These are phyloP conservation scores for Protobothrops mucrosquamatus DNA, from an alignment of 2,113 vertebrate genomes.

Conservation along the genomic window DNA sequence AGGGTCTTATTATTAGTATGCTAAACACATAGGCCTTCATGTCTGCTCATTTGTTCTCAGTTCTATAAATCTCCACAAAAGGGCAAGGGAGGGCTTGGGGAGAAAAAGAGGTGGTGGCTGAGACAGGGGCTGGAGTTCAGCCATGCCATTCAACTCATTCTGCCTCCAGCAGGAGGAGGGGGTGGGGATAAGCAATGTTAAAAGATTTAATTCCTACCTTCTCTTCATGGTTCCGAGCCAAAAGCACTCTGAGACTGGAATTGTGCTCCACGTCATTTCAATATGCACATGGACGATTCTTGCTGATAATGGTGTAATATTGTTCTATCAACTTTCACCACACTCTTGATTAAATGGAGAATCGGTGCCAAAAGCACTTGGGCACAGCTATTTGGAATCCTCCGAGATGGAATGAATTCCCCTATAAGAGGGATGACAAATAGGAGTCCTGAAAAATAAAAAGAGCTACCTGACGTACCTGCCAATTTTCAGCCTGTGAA, in stretches of 20 bases:
- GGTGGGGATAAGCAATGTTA: not conserved
- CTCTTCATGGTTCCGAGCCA: not conserved
- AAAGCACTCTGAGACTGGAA: not conserved
- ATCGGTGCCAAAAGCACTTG: not conserved
- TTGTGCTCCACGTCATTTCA: not conserved
- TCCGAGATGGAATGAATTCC: not conserved
- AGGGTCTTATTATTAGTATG: conserved; percentile 72
- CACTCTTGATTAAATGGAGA: not conserved
- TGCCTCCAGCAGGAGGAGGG: not conserved
- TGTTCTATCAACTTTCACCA: not conserved
- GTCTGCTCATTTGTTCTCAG: conserved; percentile 73
- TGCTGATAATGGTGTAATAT: not conserved
- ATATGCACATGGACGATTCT: accelerated
- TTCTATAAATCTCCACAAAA: conserved; percentile 71
- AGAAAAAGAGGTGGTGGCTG: conserved; percentile 31
- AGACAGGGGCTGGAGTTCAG: conserved; percentile 29
- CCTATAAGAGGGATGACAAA: not conserved
- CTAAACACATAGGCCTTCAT: conserved; percentile 65
- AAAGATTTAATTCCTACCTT: not conserved
- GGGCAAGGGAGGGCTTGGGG: conserved; percentile 47
- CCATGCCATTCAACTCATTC: conserved; percentile 12
- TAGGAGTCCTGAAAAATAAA: not conserved
- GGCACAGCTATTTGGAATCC: not conserved
- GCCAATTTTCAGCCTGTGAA: not conserved
- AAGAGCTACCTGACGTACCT: not conserved